A percentile compares a stretch with the other conserved stretches of the same genome.
phyloP scores from a whole-genome alignment of 2,113 vertebrate species.

The Centropus bengalensis region DNA sequence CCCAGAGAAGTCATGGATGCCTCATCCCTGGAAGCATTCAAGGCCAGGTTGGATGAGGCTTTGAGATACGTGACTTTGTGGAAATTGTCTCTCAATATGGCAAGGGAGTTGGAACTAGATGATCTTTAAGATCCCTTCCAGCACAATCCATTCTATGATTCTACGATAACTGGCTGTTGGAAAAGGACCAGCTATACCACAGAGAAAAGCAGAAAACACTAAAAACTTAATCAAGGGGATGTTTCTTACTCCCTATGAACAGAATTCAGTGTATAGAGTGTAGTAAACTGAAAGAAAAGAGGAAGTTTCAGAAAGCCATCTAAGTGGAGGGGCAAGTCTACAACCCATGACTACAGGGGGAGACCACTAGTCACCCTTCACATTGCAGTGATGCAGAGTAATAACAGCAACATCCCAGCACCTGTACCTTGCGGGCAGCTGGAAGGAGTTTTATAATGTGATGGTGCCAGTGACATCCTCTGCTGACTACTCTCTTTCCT shows the following conservation, averaged over 20 bases:
- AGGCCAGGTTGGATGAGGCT: too few relatives aligned
- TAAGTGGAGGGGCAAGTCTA: not conserved
- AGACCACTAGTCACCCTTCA: not conserved
- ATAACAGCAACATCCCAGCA: not conserved
- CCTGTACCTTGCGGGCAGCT: not conserved
- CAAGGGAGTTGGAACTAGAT: too few relatives aligned
- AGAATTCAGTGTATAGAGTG: not conserved
- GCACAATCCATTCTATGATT: too few relatives aligned
- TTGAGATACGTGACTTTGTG: too few relatives aligned
- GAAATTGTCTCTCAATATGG: too few relatives aligned
- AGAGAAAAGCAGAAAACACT: not conserved
- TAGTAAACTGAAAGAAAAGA: not conserved
- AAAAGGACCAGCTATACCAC: not conserved
- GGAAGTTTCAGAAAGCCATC: not conserved
- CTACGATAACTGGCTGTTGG: not conserved
- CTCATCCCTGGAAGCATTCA: too few relatives aligned
- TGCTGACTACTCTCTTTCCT: not conserved
- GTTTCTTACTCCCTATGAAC: not conserved
- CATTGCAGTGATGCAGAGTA: not conserved
- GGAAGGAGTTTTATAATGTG: not conserved
- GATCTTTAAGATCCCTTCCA: too few relatives aligned
- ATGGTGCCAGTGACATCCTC: not conserved
- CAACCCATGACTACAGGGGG: not conserved
- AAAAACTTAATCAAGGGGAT: not conserved
- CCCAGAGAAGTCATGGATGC: too few relatives aligned